These are phyloP conservation scores for Stylophora pistillata DNA, from an alignment of 64 coral and sea anemone species.

Conservation along the genomic window DNA sequence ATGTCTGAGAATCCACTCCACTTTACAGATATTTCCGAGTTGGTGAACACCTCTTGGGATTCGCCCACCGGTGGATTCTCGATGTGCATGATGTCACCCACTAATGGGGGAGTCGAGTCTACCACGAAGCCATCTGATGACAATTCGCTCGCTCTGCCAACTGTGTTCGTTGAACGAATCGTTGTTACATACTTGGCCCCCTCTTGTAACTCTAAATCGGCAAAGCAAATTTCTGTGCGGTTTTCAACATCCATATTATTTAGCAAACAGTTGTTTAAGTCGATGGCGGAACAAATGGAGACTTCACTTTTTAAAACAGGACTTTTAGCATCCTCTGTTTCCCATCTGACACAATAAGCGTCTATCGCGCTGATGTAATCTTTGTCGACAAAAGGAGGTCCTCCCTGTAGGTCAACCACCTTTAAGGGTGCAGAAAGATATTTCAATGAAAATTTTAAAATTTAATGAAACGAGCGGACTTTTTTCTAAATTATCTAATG, in stretches of 20 bases:
- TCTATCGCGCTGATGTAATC: conserved; percentile 71
- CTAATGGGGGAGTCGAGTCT: conserved; percentile 65
- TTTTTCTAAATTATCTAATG: no score
- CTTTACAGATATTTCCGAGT: neutral
- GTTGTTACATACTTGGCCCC: conserved; percentile 71
- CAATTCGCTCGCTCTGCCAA: conserved; percentile 30
- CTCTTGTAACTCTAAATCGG: conserved; percentile 70
- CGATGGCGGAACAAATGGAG: conserved; percentile 64
- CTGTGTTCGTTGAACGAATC: conserved; percentile 47
- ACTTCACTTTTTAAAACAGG: conserved; percentile 64
- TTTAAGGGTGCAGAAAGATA: neutral
- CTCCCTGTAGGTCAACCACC: conserved; percentile 61
- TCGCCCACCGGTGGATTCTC: neutral
- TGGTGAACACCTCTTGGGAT: no score
- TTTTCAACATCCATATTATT: conserved; percentile 49
- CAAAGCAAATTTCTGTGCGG: conserved; percentile 45
- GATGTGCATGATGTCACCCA: conserved; percentile 38
- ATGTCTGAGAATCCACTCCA: conserved; percentile 66
- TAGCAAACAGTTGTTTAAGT: conserved; percentile 48
- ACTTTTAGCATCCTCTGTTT: conserved; percentile 56
- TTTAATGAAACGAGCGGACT: neutral
- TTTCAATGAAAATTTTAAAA: neutral
- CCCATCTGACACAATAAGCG: conserved; percentile 60
- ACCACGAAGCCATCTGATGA: conserved; percentile 74
- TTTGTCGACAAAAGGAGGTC: neutral